These are phyloP conservation scores for Eristalis tenax DNA, from an alignment of 2,888 invertebrate genomes.

Conservation along the genomic window DNA sequence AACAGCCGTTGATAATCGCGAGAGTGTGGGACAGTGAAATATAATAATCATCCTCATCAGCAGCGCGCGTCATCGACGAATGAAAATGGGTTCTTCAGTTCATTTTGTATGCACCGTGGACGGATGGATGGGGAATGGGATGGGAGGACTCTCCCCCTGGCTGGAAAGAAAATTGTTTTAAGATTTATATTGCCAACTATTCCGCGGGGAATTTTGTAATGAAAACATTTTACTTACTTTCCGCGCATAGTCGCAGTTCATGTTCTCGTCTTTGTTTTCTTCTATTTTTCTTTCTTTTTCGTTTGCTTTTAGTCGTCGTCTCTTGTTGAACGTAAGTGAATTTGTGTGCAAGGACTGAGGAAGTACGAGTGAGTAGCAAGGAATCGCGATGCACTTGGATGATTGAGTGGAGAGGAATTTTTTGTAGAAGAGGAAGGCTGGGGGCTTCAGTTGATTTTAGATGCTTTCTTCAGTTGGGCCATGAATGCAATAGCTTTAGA, in stretches of 20 bases:
- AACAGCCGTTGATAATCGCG: not conserved
- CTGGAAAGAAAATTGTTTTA: constrained; percentile 33
- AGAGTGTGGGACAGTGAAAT: constrained; percentile 27
- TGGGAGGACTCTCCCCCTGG: not conserved
- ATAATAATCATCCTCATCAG: constrained; percentile 53
- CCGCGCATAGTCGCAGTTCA: not conserved
- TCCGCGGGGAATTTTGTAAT: constrained; percentile 18
- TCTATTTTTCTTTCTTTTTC: not conserved
- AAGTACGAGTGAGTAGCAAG: not conserved
- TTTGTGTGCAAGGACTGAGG: not conserved
- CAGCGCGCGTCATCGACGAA: constrained; percentile 8
- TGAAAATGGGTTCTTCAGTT: constrained; percentile 37
- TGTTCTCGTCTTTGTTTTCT: no score
- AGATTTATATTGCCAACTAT: constrained; percentile 39
- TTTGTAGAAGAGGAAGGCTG: no score
- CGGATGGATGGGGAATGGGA: not conserved
- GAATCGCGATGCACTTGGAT: no score
- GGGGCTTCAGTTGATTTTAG: no score
- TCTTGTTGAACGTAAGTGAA: not conserved
- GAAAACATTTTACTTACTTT: constrained; percentile 6
- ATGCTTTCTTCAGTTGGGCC: no score
- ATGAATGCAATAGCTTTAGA: no score
- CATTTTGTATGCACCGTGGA: constrained; percentile 29
- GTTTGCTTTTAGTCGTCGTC: not conserved
- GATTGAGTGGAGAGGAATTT: no score